Conservation (phyloP, 92 coral and sea anemone species). For the Actinostola sp. region DNA sequence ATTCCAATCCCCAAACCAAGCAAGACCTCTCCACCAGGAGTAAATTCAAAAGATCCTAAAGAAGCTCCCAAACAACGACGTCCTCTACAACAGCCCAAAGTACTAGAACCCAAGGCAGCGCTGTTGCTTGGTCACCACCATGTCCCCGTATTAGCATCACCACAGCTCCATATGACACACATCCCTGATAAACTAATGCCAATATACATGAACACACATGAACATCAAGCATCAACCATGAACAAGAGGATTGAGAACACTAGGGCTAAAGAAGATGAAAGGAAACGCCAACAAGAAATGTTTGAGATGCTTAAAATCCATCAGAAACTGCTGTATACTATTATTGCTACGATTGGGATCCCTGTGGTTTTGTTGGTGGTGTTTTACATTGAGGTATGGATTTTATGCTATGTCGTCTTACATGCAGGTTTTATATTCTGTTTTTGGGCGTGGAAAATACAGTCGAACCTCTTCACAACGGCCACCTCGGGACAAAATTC, state of each 20-base stretch:
- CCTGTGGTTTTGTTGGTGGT: slow-evolving; percentile 91
- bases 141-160: slow-evolving; percentile 84
- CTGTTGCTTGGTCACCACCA: slow-evolving; percentile 90
- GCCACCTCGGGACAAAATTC: too few species aligned
- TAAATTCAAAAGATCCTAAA: slow-evolving; percentile 49
- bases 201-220: slow-evolving; percentile 80
- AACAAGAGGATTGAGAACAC: slow-evolving; percentile 74
- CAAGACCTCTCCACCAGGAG: slow-evolving; percentile 48
- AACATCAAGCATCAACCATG: slow-evolving; percentile 37
- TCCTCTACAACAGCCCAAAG: slow-evolving; percentile 86
- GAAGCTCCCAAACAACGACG: slow-evolving; percentile 72
- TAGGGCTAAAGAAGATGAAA: slow-evolving; percentile 73
- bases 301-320: slow-evolving; percentile 96
- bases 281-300: slow-evolving; percentile 87
- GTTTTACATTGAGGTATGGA: slow-evolving; percentile 83
- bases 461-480: too few species aligned
- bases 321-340: slow-evolving; percentile 86
- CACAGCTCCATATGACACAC: slow-evolving; percentile 76
- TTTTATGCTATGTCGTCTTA: neutral
- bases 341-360: slow-evolving; percentile 98
- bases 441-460: too few species aligned
- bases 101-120: slow-evolving; percentile 87
- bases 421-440: too few species aligned
- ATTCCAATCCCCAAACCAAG: slow-evolving; percentile 45
- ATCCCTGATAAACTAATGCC: slow-evolving; percentile 87